Evolutionary conservation across 2,113 vertebrate genomes (phyloP), one percentile per base, ranked within the genome.

Genomic region (Acanthochromis polyacanthus): DNA sequence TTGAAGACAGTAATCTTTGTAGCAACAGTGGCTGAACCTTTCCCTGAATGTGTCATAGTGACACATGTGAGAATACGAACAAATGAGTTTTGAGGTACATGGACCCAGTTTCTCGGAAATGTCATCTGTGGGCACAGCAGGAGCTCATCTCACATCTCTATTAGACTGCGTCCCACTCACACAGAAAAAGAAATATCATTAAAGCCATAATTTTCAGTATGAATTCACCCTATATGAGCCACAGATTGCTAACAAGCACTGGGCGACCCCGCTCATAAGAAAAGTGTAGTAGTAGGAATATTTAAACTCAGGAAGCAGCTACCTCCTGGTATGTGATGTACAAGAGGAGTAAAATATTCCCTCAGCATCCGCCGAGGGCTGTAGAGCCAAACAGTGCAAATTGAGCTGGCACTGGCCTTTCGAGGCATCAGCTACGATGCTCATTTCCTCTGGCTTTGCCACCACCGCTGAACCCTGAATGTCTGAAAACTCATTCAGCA

Each of bases 391-490:
- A 68, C 36, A 56, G 30, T 32, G 38, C 20, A 62, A 66, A 75
- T 75, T 61, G 46, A 70, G 23, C 63, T 68, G 55, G 62, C 50
- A 46, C 15, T 50, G 52, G 45, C 71, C 66, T 62, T 75, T 32
- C 22, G n/a, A 78, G 25, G 64, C 62, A 62, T 71, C 72, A 28
- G 52, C 56, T 72, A 58, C 1, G 53, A 57, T n/a, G 48, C 17
- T 69, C 60, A 50, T 75, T 58, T 75, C 75, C 67, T 73, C 69
- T 45, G 45, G 80, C 69, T 50, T 3, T 23, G 40, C 70, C 61
- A 14, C 45, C 52, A 7, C 12, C 5, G 1, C 58, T 19, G 28
- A 81, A 46, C 48, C 60, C 22, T 30, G 28, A 43, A 11, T 17
- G 45, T 53, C 61, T 38, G 63, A 15, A 65, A 60, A 46, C 55